Base-by-base conservation (phyloP, 2,888 invertebrate genomes). In the Minunthozetes semirufus region DNA sequence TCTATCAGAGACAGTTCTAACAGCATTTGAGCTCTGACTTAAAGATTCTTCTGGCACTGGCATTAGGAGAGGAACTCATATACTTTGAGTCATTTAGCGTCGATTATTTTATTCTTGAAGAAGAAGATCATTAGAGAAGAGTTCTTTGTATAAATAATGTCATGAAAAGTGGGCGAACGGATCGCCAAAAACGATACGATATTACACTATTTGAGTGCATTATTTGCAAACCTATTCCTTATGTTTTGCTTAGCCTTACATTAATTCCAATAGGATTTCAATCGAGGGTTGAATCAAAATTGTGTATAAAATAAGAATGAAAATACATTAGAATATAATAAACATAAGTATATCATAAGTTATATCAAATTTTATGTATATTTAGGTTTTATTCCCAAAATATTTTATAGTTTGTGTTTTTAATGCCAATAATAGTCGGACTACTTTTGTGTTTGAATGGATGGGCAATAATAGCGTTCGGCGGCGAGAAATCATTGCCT, bases 401-500 rank as follows among this genome's bases (percentile, higher is more conserved):
- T 61, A 61, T 61, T 61, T 61, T 2, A 5, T 1, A 29, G 25
- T 15, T 22, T 61, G 19, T 27, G 25, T 13, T 61, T 61, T 61
- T 29, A 17, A 27, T 33, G 38, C 33, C 66, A 59, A 59, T 38
- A 66, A 66, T 66, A 61, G 29, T 8, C 61, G 17, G 27, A 61
- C 25, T 13, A 61, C 25, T 61, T 61, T 25, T 53, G n/a, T 53
- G n/a, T 53, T 5, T 53, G n/a, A n/a, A 53, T 19, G 53, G 19
- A 19, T n/a, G 6, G 19, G 38, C 38, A 66, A 66, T 66, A 66
- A 66, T 66, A 38, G 19, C n/a, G 38, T 33, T 33, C 33, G 33
- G 33, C n/a, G 13, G 38, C 29, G 9, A 61, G 66, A 66, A 66
- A 66, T 66, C n/a, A 66, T 66, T 19, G 61, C 61, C 15, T 27